Base-by-base conservation (phyloP, 1,140 invertebrate species). In the Stegodyphus dumicola region DNA sequence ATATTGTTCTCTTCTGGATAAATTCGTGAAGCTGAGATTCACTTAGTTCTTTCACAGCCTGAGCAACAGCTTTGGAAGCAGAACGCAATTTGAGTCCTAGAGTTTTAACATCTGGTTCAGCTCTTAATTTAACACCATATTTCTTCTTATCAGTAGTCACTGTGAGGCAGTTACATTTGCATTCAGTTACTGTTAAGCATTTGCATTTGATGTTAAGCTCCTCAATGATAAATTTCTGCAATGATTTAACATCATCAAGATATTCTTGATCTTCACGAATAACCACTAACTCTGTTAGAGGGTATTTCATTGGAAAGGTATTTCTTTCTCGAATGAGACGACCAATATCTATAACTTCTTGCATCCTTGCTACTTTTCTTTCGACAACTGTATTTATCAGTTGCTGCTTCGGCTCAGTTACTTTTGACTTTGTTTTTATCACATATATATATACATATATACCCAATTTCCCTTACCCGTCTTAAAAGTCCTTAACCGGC, bases 301-400 rank as follows among this genome's bases (percentile, higher is more conserved):
- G 99, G 92, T 99, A 99, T 90, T 99, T 99, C 0, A 98, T 93
- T 0, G 98, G 98, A 79, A 99, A 93, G 1, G 95, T 98, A 90
- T 96, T 96, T 54, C 97, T 93, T 89, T 99, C 98, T 77, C 99
- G 92, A 70, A 99, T 92, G 10, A 99, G 93, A 87, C 99, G 93
- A 7, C 97, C 98, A 6, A 99, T 90, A 90, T 99, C 98, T 87
- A 99, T 96, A 9, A 99, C 95, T 18, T 94, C 94, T 92, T 99
- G 98, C 97, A 99, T 99, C 87, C 94, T 92, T 56, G 93, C 92
- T 0, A 99, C 97, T 77, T 97, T 95, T 85, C 93, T 92, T 91
- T 99, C 99, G 83, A 99, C 98, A 54, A 94, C 92, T 86, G 92
- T 92, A 90, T 99, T 93, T 71, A 99, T 98, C 9, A 98, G 91